Percentiles rank a stretch among this genome's conserved stretches.
Conservation (phyloP, 64 coral and sea anemone species). For the Orbicella faveolata region DNA sequence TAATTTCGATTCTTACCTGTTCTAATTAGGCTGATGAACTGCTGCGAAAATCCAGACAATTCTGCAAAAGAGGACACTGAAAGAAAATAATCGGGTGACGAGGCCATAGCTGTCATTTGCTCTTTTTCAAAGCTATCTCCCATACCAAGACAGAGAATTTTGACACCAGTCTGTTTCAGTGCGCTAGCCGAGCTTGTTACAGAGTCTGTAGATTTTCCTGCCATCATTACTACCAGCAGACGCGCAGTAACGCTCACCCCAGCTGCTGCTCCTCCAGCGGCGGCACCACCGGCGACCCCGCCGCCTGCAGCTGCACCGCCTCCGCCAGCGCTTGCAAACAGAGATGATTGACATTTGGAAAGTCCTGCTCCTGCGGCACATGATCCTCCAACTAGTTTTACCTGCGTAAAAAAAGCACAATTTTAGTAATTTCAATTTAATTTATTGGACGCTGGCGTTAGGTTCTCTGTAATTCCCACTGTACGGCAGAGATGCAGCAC, state of each 20-base stretch:
- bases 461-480: background rate
- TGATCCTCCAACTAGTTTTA: conserved; percentile 44
- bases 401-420: background rate
- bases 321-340: conserved; percentile 24
- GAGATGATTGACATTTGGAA: conserved; percentile 30
- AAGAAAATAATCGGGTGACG: conserved; percentile 43
- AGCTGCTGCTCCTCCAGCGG: conserved; percentile 3
- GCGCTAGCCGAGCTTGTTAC: conserved; percentile 17
- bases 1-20: conserved; percentile 8
- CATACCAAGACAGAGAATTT: conserved; percentile 50
- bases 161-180: conserved; percentile 51
- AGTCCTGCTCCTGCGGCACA: conserved; percentile 57
- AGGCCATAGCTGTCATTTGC: conserved; percentile 41
- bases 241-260: conserved; percentile 23
- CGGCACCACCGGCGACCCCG: background rate
- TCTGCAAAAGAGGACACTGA: conserved; percentile 24
- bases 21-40: conserved; percentile 37
- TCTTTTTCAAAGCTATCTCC: conserved; percentile 41
- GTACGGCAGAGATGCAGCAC: too few relatives aligned
- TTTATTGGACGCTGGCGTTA: background rate
- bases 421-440: background rate
- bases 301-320: background rate
- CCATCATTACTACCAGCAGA: conserved; percentile 61
- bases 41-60: conserved; percentile 44
- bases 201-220: conserved; percentile 59